A percentile compares a stretch with the other conserved stretches of the same genome.
These are phyloP conservation scores for Zenarchopterus dispar DNA, from an alignment of 2,797 vertebrate species.

Conservation along the genomic window DNA sequence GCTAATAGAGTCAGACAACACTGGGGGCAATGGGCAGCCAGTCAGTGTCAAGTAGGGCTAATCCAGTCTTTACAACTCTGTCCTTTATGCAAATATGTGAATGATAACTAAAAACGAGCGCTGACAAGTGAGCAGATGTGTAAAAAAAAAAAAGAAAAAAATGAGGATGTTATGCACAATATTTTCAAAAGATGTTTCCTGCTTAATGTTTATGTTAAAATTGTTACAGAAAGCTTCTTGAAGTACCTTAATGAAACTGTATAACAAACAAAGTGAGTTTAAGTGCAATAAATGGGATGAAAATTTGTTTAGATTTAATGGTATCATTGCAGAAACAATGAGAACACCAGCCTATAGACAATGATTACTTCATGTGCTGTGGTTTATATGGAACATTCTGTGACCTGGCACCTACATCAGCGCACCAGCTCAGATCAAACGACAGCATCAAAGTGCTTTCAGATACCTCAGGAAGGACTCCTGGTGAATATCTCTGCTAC, in stretches of 20 bases:
- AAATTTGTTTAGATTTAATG: slow-evolving; percentile 38
- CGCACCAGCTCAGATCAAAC: slow-evolving; percentile 23
- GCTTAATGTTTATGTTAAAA: slow-evolving; percentile 29
- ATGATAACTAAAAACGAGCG: slow-evolving; percentile 15
- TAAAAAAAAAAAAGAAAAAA: too few relatives aligned
- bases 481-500: slow-evolving; percentile 62
- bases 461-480: slow-evolving; percentile 64
- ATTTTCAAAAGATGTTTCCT: slow-evolving; percentile 33
- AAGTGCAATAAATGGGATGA: slow-evolving; percentile 78
- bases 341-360: slow-evolving; percentile 2
- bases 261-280: slow-evolving; percentile 35
- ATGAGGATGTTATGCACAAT: slow-evolving; percentile 19
- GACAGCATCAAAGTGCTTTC: slow-evolving; percentile 23
- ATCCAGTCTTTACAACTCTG: not conserved
- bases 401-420: slow-evolving; percentile 26
- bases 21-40: slow-evolving; percentile 55
- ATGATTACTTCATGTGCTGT: slow-evolving; percentile 36
- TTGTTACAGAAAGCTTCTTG: slow-evolving; percentile 7
- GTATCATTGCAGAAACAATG: not conserved
- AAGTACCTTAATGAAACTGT: slow-evolving; percentile 15
- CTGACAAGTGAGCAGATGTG: slow-evolving; percentile 21
- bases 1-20: slow-evolving; percentile 72
- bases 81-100: slow-evolving; percentile 26
- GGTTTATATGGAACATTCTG: slow-evolving; percentile 39
- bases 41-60: not conserved